Evolutionary conservation across 2,888 invertebrate species (phyloP).

Genomic region (Sympetrum striolatum): DNA sequence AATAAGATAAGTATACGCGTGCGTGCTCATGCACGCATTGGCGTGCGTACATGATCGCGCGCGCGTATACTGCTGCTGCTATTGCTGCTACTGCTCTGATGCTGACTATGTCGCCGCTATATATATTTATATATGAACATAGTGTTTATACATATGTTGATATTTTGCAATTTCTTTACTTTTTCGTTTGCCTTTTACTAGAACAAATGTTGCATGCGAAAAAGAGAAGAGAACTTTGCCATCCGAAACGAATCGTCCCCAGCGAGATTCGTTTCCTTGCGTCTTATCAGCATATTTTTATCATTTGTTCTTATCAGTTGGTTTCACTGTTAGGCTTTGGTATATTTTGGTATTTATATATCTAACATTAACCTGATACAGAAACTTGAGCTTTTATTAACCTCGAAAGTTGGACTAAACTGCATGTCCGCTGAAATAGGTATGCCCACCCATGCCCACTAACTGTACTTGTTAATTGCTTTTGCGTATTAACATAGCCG

Average conservation of each 20-base stretch:
- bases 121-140: conserved; percentile 24
- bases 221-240: neutral
- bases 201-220: conserved; percentile 14
- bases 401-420: neutral
- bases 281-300: neutral
- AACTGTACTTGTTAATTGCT: neutral
- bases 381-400: neutral
- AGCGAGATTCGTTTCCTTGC: neutral
- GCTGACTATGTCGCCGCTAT: conserved; percentile 6
- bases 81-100: conserved; percentile 24
- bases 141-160: conserved; percentile 10
- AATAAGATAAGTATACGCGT: neutral
- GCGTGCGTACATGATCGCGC: neutral
- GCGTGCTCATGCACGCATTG: no score
- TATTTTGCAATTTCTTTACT: neutral
- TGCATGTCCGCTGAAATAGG: conserved; percentile 23
- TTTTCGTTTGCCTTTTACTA: conserved; percentile 32
- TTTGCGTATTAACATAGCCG: neutral
- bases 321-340: neutral
- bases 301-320: conserved; percentile 49
- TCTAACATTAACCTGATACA: neutral
- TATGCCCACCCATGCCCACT: neutral
- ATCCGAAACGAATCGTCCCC: neutral
- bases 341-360: neutral
- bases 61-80: conserved; percentile 10